A percentile compares a stretch with the other conserved stretches of the same genome.
Conservation (phyloP, 2,888 invertebrate genomes). For the Holacanthella duospinosa region DNA sequence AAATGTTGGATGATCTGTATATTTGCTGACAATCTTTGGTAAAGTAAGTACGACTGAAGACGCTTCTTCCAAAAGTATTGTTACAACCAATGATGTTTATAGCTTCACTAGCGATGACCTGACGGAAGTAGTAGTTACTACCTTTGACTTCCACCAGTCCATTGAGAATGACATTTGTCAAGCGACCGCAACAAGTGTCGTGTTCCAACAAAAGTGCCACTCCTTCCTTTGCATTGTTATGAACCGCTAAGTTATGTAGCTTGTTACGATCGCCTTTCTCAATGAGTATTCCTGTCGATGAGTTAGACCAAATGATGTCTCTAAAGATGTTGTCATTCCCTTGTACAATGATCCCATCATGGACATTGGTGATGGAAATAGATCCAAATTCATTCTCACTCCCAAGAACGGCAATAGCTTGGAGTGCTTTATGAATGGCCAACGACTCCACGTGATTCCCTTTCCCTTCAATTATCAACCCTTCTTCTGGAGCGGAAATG, state of each 20-base stretch:
- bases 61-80: slow-evolving; percentile 28
- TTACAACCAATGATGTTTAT: slow-evolving; percentile 28
- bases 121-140: slow-evolving; percentile 23
- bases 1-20: not conserved
- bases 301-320: slow-evolving; percentile 30
- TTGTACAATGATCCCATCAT: not conserved
- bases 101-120: slow-evolving; percentile 31
- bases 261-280: slow-evolving; percentile 21
- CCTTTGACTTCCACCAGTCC: slow-evolving; percentile 30
- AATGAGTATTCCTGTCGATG: slow-evolving; percentile 27
- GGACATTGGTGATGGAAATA: not conserved
- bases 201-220: slow-evolving; percentile 19
- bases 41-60: slow-evolving; percentile 28
- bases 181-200: slow-evolving; percentile 26
- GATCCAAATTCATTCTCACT: slow-evolving; percentile 3
- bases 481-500: slow-evolving; percentile 28
- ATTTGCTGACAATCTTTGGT: slow-evolving; percentile 21
- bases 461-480: slow-evolving; percentile 27
- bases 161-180: slow-evolving; percentile 30
- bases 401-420: slow-evolving; percentile 26
- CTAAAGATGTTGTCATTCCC: slow-evolving; percentile 24
- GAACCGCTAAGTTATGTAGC: slow-evolving; percentile 30
- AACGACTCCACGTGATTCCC: slow-evolving; percentile 24
- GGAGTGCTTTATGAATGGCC: slow-evolving; percentile 21
- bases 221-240: slow-evolving; percentile 31